Base-by-base conservation (phyloP, 2,113 vertebrate species). In the Morone chrysops region DNA sequence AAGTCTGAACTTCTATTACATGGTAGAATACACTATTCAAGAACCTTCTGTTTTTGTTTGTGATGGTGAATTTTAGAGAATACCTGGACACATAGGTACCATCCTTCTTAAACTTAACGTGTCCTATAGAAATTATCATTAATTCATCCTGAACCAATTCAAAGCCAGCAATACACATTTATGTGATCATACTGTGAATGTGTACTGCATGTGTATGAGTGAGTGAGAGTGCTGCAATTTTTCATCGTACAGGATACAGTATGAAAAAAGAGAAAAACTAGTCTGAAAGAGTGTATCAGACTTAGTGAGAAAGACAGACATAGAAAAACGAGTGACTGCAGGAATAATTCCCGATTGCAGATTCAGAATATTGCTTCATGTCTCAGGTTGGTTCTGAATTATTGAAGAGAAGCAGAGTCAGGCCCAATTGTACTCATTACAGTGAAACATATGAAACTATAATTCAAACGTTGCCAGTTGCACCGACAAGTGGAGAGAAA, bases 351-450 rank as follows among this genome's bases (percentile, higher is more conserved):
- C 72, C 16, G 7, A 25, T 72, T 63, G 59, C 62, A 79, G 53
- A 60, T 82, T 80, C 45, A 65, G 75, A 84, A 80, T 82, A 88
- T 86, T 87, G 84, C 87, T 80, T 74, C 45, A 68, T 77, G 57
- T 90, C 77, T 89, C 82, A 82, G 65, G 89, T 92, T 86, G 79
- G 54, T 43, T 79, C 12, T 89, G 76, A 92, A 90, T 88, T 79
- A 89, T 87, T 90, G 63, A 93, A 83, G 65, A 74, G 65, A 20
- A 73, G 70, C 62, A 36, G 78, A 87, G 79, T 79, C 86, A 63
- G 81, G 40, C 79, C 60, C 66, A 81, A 86, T 85, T 89, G 77
- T 85, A 67, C 41, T 87, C 88, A 88, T 89, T 83, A 70, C 75
- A 50, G 70, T 67, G 70, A 84, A 86, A 84, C 62, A 89, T 66